Evolutionary conservation across 1,140 invertebrate genomes (phyloP).

Genomic region (Centruroides vittatus): DNA sequence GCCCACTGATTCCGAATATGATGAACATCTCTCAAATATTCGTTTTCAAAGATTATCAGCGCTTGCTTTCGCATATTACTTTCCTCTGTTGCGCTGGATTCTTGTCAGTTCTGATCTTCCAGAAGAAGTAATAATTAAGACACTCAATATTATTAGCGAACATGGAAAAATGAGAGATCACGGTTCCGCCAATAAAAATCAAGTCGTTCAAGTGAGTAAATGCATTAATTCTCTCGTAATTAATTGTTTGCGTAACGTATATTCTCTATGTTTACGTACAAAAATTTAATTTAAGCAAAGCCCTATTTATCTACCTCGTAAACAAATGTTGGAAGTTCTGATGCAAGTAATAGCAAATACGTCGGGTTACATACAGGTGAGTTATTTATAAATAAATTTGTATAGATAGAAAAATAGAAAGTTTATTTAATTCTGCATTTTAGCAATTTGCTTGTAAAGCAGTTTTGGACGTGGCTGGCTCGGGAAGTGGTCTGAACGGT

Average conservation of each 20-base stretch:
- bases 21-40: conserved; percentile 16
- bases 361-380: conserved; percentile 16
- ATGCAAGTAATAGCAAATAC: conserved; percentile 58
- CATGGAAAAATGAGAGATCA: conserved; percentile 47
- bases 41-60: conserved; percentile 37
- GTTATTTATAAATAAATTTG: too few relatives aligned
- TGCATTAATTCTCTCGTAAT: too few relatives aligned
- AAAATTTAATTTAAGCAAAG: conserved; percentile 21
- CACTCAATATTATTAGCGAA: conserved; percentile 51
- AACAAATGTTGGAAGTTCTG: conserved; percentile 62
- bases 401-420: background rate
- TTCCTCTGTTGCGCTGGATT: conserved; percentile 58
- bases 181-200: conserved; percentile 20
- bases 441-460: background rate
- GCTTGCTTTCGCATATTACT: conserved; percentile 65
- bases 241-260: background rate
- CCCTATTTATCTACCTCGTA: conserved; percentile 59
- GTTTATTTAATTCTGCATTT: background rate
- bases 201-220: conserved; percentile 3
- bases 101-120: conserved; percentile 30
- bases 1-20: conserved; percentile 28
- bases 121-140: conserved; percentile 38
- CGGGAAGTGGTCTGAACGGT: background rate
- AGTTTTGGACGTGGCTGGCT: background rate
- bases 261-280: background rate